Conservation (phyloP, 2,888 invertebrate genomes). For the Rhyacophila evoluta region DNA sequence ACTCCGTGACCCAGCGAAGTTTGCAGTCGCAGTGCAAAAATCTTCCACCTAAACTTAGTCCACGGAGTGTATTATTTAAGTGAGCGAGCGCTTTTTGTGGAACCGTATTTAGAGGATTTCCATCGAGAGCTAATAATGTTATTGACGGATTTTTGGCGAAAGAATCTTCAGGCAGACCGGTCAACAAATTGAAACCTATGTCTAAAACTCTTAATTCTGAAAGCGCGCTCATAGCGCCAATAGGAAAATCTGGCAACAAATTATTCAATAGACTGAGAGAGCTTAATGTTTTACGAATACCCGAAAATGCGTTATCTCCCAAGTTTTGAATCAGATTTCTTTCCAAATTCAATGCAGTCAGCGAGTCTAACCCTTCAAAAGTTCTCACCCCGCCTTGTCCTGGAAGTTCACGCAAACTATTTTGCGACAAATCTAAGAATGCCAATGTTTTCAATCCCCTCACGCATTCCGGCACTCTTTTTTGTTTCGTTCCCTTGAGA, state of each 20-base stretch:
- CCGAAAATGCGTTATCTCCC: slow-evolving; percentile 81
- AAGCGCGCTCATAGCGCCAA: slow-evolving; percentile 80
- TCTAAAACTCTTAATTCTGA: slow-evolving; percentile 88
- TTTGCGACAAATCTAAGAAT: slow-evolving; percentile 90
- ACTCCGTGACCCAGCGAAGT: slow-evolving; percentile 89
- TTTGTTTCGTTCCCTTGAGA: slow-evolving; percentile 87
- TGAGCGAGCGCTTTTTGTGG: slow-evolving; percentile 83
- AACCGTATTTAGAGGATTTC: slow-evolving; percentile 88
- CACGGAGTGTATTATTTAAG: slow-evolving; percentile 85
- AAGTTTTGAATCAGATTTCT: slow-evolving; percentile 86
- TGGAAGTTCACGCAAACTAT: slow-evolving; percentile 85
- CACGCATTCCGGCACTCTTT: slow-evolving; percentile 83
- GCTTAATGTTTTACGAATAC: slow-evolving; percentile 84
- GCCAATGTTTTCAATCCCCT: slow-evolving; percentile 83
- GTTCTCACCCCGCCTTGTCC: slow-evolving; percentile 75
- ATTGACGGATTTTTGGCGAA: slow-evolving; percentile 86
- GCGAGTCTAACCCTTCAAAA: slow-evolving; percentile 82
- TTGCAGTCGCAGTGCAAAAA: slow-evolving; percentile 91
- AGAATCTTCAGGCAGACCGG: slow-evolving; percentile 82
- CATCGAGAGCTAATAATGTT: slow-evolving; percentile 89
- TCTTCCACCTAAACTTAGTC: slow-evolving; percentile 88
- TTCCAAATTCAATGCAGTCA: slow-evolving; percentile 90
- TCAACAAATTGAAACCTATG: slow-evolving; percentile 91
- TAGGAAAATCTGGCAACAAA: slow-evolving; percentile 88
- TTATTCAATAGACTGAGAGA: slow-evolving; percentile 92